Base-by-base conservation (phyloP, 1,140 invertebrate species). In the Drosophila funebris region DNA sequence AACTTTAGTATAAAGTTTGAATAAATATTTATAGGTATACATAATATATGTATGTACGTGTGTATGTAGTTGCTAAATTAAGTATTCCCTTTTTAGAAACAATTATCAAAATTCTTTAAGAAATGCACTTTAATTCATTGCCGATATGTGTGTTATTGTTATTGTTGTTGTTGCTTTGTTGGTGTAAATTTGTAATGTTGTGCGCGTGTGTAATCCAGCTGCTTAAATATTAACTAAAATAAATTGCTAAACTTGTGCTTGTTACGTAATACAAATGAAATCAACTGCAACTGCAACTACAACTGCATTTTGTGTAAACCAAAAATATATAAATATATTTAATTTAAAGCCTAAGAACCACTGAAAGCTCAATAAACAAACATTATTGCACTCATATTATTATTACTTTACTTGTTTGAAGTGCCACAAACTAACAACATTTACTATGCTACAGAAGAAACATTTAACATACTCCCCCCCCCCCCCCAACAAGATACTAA, bases 51-150 rank as follows among this genome's bases (percentile, higher is more conserved):
- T 24, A 9, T n/a, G n/a, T n/a, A n/a, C n/a, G n/a, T n/a, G n/a
- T n/a, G n/a, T 13, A 48, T 13, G 9, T 57, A 36, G 5, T 50
- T 58, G 39, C 31, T 46, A 58, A 66, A 52, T 46, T 77, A 68
- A 67, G 41, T 66, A 63, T 60, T 67, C 53, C 52, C 27, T 68
- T 75, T 75, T 76, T 43, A 43, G 63, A 77, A 72, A 68, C 46
- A 54, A 61, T 53, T 75, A 54, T 67, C 33, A 60, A 58, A 79
- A 71, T 78, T 82, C 63, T 33, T 70, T 56, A 46, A 66, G 79
- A 83, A 83, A 83, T 83, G 79, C 79, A 83, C 63, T 76, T 84
- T 70, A 29, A 48, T 39, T 76, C 57, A 62, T 79, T 80, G 73
- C 80, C 73, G 73, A 84, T 79, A 83, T 83, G 79, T 81, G 67